These are phyloP conservation scores for Ranitomeya imitator DNA, from an alignment of 2,113 vertebrate genomes.

Conservation along the genomic window DNA sequence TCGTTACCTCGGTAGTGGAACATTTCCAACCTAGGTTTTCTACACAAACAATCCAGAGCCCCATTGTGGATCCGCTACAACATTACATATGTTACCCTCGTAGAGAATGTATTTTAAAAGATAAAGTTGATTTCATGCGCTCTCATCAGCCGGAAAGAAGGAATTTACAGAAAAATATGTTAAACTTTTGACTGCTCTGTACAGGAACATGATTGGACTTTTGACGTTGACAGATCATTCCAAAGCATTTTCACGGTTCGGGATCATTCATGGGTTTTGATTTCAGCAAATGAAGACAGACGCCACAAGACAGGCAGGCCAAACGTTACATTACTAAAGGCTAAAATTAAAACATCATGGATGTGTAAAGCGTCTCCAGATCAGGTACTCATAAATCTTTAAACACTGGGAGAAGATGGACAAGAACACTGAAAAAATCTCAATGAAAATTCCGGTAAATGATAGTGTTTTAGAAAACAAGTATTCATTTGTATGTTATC, in stretches of 20 bases:
- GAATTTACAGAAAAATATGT: slow-evolving; percentile 14
- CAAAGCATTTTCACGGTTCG: slow-evolving; percentile 41
- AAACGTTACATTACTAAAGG: slow-evolving; percentile 53
- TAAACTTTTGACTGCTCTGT: background rate
- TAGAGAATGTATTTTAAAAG: slow-evolving; percentile 3
- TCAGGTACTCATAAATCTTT: slow-evolving; percentile 46
- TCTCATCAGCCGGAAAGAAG: slow-evolving; percentile 5
- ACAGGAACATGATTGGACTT: background rate
- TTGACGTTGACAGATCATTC: slow-evolving; percentile 46
- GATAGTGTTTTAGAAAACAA: background rate
- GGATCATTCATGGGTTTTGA: slow-evolving; percentile 59
- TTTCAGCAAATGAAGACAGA: slow-evolving; percentile 58
- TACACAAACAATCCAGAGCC: slow-evolving; percentile 1
- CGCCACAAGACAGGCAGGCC: slow-evolving; percentile 49
- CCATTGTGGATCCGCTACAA: background rate
- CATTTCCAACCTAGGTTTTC: background rate
- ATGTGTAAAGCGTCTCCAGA: slow-evolving; percentile 55
- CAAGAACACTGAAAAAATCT: slow-evolving; percentile 1
- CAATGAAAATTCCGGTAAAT: slow-evolving; percentile 6
- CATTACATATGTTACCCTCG: background rate
- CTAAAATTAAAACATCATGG: slow-evolving; percentile 57
- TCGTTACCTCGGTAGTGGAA: background rate
- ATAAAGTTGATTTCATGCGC: slow-evolving; percentile 5
- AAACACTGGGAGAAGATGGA: slow-evolving; percentile 7
- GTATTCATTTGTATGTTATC: background rate